These are phyloP conservation scores for Notechis scutatus DNA, from an alignment of 2,113 vertebrate genomes.

Conservation along the genomic window DNA sequence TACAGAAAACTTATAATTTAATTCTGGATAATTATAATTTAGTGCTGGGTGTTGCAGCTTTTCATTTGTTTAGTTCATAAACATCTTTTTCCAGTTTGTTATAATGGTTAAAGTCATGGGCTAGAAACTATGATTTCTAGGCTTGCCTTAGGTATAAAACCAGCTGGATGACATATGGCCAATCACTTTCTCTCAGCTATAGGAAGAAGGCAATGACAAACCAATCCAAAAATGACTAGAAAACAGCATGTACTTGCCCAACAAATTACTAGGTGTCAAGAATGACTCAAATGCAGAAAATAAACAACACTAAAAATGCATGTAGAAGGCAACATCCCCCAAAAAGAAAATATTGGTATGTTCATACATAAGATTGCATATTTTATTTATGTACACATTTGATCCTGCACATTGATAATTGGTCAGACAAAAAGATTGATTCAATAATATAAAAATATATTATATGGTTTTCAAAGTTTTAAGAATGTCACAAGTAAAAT, in stretches of 20 bases:
- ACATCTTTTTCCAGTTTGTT: not conserved
- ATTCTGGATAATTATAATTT: too few species aligned
- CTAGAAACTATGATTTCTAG: not conserved
- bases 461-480: not conserved
- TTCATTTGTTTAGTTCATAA: not conserved
- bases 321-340: not conserved
- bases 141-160: not conserved
- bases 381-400: not conserved
- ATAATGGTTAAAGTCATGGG: not conserved
- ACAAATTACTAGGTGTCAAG: not conserved
- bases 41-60: not conserved
- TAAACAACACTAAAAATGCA: not conserved
- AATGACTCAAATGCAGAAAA: not conserved
- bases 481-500: not conserved
- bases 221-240: not conserved
- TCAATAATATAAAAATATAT: not conserved
- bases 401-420: not conserved
- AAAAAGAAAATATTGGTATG: not conserved
- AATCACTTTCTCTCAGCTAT: not conserved
- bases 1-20: not conserved
- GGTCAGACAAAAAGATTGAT: not conserved
- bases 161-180: not conserved
- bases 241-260: not conserved
- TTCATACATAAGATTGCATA: not conserved
- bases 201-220: not conserved